Conservation (phyloP, 2,113 vertebrate genomes). For the Stomatorhinus ivindoensis region DNA sequence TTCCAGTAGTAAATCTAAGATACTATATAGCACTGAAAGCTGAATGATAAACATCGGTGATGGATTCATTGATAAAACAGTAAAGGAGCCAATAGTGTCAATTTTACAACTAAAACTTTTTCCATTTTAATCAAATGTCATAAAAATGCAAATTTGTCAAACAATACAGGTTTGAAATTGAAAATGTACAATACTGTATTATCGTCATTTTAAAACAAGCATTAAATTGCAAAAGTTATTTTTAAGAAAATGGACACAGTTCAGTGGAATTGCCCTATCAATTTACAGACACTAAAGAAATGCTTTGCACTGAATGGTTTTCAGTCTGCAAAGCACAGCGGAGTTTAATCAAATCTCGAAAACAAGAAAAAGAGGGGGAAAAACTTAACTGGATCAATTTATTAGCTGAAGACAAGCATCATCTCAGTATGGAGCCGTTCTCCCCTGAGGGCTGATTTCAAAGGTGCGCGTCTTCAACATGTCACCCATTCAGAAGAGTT, state of each 20-base stretch:
- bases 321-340: neutral
- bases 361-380: neutral
- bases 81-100: neutral
- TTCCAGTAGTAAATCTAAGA: neutral
- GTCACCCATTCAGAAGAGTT: neutral
- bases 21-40: neutral
- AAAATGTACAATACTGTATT: neutral
- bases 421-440: neutral
- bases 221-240: neutral
- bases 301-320: neutral
- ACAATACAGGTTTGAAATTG: neutral
- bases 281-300: neutral
- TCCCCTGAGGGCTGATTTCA: neutral
- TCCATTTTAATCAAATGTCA: neutral
- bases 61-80: neutral
- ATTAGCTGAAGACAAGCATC: neutral
- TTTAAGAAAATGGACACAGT: neutral
- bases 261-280: neutral
- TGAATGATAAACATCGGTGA: neutral
- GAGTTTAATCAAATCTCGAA: neutral
- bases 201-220: neutral
- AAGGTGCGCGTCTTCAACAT: neutral
- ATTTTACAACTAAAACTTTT: neutral
- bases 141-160: neutral
- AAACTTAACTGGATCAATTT: neutral